Evolutionary conservation across 2,888 invertebrate species (phyloP), one percentile per base, ranked within the genome.

Genomic region (Cacoxenus indagator): DNA sequence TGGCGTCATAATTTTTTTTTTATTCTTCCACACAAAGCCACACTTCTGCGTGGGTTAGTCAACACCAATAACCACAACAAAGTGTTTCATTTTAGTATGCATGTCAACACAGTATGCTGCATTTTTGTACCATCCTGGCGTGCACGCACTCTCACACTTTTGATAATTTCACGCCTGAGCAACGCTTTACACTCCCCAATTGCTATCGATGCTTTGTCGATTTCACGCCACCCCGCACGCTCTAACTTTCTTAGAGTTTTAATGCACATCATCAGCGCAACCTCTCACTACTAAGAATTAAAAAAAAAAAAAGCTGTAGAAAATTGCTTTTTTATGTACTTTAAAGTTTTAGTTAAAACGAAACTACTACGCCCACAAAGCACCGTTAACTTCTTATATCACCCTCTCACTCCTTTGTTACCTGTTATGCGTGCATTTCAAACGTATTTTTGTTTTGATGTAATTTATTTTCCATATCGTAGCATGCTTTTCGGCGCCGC

Each of bases 281-380:
- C 37, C 14, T 37, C 37, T 37, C 14, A 37, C 37, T 14, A 37
- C 37, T 37, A 37, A 37, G 8, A 37, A 4, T 37, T 11, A 64
- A 67, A 64, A 66, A 69, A 27, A 11, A 37, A 8, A 37, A 37
- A 37, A 11, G 37, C 9, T 37, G 14, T 46, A 67, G 67, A 74
- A 69, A 81, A 76, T 79, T 79, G 81, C 77, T 76, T 73, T 79
- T 81, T 79, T 75, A 78, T 78, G 74, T 70, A 72, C 73, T 76
- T 73, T 76, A 69, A 81, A 80, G 79, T 81, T 81, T 81, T 81
- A n/a, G n/a, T n/a, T n/a, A n/a, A n/a, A n/a, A n/a, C n/a, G n/a
- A n/a, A n/a, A n/a, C n/a, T n/a, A n/a, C n/a, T n/a, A n/a, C n/a
- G n/a, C n/a, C n/a, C n/a, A n/a, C n/a, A n/a, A n/a, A n/a, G n/a